Conservation (phyloP, 2,113 vertebrate genomes). For the Catharus minimus region DNA sequence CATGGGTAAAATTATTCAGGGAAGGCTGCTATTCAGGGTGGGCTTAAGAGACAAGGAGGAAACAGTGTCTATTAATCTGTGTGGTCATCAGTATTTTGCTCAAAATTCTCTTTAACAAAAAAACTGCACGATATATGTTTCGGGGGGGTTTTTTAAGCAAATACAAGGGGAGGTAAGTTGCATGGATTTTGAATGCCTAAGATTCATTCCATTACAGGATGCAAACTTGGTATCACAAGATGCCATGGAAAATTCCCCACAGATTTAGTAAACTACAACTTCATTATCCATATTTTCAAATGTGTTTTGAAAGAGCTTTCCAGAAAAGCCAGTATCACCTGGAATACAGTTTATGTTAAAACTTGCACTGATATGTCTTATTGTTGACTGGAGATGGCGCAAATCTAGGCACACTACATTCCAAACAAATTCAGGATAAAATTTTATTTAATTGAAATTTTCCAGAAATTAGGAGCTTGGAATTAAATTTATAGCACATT, state of each 20-base stretch:
- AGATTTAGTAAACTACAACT: not conserved
- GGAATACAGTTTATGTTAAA: not conserved
- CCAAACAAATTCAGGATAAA: not conserved
- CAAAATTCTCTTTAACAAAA: not conserved
- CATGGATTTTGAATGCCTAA: not conserved
- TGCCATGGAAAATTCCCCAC: not conserved
- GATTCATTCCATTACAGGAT: not conserved
- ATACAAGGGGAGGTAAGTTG: not conserved
- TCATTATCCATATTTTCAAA: not conserved
- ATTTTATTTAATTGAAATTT: not conserved
- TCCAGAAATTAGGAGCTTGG: not conserved
- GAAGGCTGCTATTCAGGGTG: not conserved
- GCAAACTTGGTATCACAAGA: not conserved
- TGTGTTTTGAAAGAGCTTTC: not conserved
- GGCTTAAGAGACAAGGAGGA: not conserved
- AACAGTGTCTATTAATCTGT: not conserved
- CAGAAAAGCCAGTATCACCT: not conserved
- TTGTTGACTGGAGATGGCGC: not conserved
- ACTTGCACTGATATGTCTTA: not conserved
- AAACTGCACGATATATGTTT: not conserved
- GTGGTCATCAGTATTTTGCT: not conserved
- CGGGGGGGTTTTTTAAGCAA: not conserved
- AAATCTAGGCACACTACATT: not conserved
- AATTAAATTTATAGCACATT: not conserved
- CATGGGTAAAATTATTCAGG: not conserved